Conservation (phyloP, 1,140 invertebrate genomes). For the Trachymyrmex septentrionalis region DNA sequence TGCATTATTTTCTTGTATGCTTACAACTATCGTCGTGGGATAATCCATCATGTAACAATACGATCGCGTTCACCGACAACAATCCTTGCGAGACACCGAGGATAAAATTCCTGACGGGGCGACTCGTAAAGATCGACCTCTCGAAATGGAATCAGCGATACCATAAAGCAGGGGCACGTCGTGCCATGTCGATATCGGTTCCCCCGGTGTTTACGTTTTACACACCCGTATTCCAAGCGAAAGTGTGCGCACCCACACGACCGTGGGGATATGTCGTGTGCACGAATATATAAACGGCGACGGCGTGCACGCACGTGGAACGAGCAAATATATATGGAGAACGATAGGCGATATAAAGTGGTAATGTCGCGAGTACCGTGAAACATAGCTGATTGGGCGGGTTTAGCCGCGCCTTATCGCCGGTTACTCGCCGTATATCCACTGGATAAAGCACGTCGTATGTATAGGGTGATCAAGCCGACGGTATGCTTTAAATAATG, state of each 20-base stretch:
- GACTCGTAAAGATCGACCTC: constrained; percentile 62
- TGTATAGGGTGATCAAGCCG: constrained; percentile 39
- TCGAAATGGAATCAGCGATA: constrained; percentile 63
- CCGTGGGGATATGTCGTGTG: background rate
- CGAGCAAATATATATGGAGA: constrained; percentile 74
- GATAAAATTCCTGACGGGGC: constrained; percentile 45
- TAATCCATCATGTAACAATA: constrained; percentile 35
- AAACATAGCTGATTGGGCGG: constrained; percentile 79
- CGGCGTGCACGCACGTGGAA: constrained; percentile 51
- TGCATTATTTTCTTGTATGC: background rate
- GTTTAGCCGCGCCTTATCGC: constrained; percentile 77
- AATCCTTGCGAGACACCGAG: constrained; percentile 16
- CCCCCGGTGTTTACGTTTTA: constrained; percentile 69
- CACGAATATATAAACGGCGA: constrained; percentile 18
- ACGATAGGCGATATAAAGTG: constrained; percentile 78
- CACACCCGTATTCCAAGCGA: constrained; percentile 57
- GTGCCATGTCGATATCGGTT: constrained; percentile 67
- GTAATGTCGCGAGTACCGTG: constrained; percentile 77
- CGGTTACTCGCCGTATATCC: constrained; percentile 66
- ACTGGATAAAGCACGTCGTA: constrained; percentile 52
- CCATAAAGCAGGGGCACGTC: constrained; percentile 69
- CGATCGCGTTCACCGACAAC: constrained; percentile 17
- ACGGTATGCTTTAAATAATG: background rate
- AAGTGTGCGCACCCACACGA: constrained; percentile 53
- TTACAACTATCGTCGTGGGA: background rate